Conservation (phyloP, 2,113 vertebrate genomes). For the Pseudopodoces humilis region DNA sequence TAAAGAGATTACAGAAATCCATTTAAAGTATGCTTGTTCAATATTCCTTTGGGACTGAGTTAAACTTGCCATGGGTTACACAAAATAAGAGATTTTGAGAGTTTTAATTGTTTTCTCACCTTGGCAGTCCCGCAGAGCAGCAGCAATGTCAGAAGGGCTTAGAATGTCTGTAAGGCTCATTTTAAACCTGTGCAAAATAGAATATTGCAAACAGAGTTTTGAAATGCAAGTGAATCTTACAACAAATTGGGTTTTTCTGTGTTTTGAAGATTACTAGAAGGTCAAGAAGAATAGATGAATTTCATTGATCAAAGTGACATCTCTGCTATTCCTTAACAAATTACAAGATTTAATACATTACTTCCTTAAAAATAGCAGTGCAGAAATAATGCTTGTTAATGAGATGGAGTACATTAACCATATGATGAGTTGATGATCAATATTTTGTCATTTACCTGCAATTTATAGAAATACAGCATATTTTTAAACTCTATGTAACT, state of each 20-base stretch:
- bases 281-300: background rate
- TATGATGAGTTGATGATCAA: background rate
- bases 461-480: background rate
- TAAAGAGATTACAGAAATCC: background rate
- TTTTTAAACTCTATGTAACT: background rate
- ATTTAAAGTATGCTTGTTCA: background rate
- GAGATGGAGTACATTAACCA: background rate
- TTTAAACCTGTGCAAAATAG: slow-evolving; percentile 73
- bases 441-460: background rate
- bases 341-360: background rate
- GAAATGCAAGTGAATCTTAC: background rate
- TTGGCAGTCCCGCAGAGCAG: slow-evolving; percentile 94
- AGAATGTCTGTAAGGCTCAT: slow-evolving; percentile 95
- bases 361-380: background rate
- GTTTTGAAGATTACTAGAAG: background rate
- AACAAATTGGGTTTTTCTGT: background rate
- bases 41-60: background rate
- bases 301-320: background rate
- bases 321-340: background rate
- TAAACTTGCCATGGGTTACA: background rate
- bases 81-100: background rate
- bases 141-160: slow-evolving; percentile 88
- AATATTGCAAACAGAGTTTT: background rate
- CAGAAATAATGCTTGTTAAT: background rate
- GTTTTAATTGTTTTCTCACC: slow-evolving; percentile 72